phyloP scores from a whole-genome alignment of 2,888 invertebrate species.

The Cancer borealis region DNA sequence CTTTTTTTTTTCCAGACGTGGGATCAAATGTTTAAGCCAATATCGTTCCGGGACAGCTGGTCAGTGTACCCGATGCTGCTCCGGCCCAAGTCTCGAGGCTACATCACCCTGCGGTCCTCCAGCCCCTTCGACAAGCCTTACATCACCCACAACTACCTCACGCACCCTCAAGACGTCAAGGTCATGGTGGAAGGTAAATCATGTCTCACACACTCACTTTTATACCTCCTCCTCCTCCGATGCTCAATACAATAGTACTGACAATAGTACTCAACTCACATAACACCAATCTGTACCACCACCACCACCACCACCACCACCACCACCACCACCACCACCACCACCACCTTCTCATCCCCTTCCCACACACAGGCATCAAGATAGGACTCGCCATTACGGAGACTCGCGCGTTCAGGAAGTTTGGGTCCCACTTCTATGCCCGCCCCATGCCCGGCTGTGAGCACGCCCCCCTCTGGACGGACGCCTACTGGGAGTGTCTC shows the following conservation, averaged over 20 bases:
- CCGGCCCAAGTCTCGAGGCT: slow-evolving; percentile 91
- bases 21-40: slow-evolving; percentile 84
- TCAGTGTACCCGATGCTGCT: slow-evolving; percentile 94
- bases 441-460: slow-evolving; percentile 90
- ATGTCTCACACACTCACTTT: too few species aligned
- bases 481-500: slow-evolving; percentile 86
- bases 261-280: too few species aligned
- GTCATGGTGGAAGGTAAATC: slow-evolving; percentile 86
- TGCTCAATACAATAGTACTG: too few species aligned
- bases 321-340: too few species aligned
- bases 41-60: slow-evolving; percentile 88
- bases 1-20: slow-evolving; percentile 77
- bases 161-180: slow-evolving; percentile 90
- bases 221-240: too few species aligned
- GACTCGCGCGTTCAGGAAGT: slow-evolving; percentile 86
- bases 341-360: slow-evolving; percentile 78
- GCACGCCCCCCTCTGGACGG: slow-evolving; percentile 86
- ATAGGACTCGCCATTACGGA: slow-evolving; percentile 89
- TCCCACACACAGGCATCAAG: slow-evolving; percentile 84
- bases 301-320: too few species aligned
- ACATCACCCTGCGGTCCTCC: slow-evolving; percentile 86
- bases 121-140: slow-evolving; percentile 91
- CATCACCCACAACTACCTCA: slow-evolving; percentile 94
- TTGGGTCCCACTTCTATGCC: slow-evolving; percentile 86
- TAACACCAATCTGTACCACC: too few species aligned